Base-by-base conservation (phyloP, 2,888 invertebrate genomes). In the Lithophane ornitopus region DNA sequence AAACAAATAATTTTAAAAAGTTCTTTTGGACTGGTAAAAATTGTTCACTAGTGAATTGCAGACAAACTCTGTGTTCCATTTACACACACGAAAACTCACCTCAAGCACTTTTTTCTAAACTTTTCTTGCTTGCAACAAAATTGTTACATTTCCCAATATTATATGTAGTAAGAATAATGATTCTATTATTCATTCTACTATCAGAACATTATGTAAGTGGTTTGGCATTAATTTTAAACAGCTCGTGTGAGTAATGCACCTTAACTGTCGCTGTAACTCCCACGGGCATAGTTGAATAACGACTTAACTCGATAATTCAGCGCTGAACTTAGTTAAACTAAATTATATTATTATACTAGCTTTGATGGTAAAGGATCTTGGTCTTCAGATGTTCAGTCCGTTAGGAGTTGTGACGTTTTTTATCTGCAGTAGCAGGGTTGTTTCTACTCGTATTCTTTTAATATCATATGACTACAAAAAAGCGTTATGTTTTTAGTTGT, bases 271-370 rank as follows among this genome's bases (percentile, higher is more conserved):
- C 63, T 44, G 56, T 22, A n/a, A 81, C 75, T 62, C 79, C 76
- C 70, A 16, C 52, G 44, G 70, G 76, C 46, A 63, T 66, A 82
- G 54, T 70, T 70, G 70, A 65, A 69, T 84, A 85, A 85, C 59
- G 76, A 78, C 85, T 65, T 79, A 76, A 79, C 83, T 85, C 73
- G 56, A 85, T 84, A 85, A 76, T 82, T 66, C 70, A 66, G 61
- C 26, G 19, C 70, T 61, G 44, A 84, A 76, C 73, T 84, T 67
- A 65, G 78, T 70, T 70, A 16, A 54, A 68, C 56, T 77, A 73
- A 74, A 86, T 79, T 74, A 81, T 80, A 72, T 67, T 85, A 84
- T 80, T 72, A 76, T 46, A 49, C 61, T 41, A 46, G 71, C 80
- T 82, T 80, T 76, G 73, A 80, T 61, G 73, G 62, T 54, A 63